Evolutionary conservation across 37 sponge, comb jelly and placozoan genomes (phyloP).

Genomic region (Oscarella lobularis): DNA sequence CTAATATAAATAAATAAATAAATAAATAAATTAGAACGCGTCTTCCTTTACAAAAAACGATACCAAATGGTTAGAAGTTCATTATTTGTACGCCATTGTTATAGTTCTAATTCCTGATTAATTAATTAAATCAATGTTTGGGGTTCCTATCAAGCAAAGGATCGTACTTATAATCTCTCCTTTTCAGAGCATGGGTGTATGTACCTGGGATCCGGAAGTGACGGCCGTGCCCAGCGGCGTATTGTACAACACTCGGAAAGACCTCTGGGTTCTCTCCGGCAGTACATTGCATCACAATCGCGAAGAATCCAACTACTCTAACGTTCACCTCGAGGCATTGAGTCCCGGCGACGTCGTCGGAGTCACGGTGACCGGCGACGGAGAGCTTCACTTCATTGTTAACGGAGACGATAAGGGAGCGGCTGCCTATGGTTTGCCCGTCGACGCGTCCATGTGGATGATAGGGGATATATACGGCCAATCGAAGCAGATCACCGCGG

Average conservation of each 20-base stretch:
- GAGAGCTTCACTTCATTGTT: slow-evolving; percentile 52
- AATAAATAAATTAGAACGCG: no score
- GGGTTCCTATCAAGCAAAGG: no score
- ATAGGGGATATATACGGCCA: slow-evolving; percentile 82
- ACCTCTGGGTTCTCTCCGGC: slow-evolving; percentile 84
- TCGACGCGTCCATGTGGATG: slow-evolving; percentile 57
- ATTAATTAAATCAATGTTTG: no score
- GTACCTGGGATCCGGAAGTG: slow-evolving; percentile 36
- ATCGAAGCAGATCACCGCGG: slow-evolving; percentile 70
- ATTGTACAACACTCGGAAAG: slow-evolving; percentile 50
- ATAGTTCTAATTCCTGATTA: no score
- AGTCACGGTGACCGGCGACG: slow-evolving; percentile 46
- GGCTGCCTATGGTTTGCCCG: slow-evolving; percentile 54
- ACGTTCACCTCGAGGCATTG: slow-evolving; percentile 23
- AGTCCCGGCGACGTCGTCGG: slow-evolving; percentile 57
- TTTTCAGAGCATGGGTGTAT: slow-evolving; percentile 68
- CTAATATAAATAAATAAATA: no score
- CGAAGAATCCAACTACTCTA: not conserved
- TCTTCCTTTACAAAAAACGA: no score
- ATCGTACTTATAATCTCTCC: no score
- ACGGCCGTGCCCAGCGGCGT: slow-evolving; percentile 49
- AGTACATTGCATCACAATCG: slow-evolving; percentile 61
- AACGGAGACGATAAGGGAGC: slow-evolving; percentile 61
- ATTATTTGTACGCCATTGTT: no score
- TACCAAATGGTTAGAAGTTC: no score